A percentile compares a stretch with the other conserved stretches of the same genome.
Evolutionary conservation across 1,140 invertebrate genomes (phyloP).

Genomic region (Argopecten irradians): DNA sequence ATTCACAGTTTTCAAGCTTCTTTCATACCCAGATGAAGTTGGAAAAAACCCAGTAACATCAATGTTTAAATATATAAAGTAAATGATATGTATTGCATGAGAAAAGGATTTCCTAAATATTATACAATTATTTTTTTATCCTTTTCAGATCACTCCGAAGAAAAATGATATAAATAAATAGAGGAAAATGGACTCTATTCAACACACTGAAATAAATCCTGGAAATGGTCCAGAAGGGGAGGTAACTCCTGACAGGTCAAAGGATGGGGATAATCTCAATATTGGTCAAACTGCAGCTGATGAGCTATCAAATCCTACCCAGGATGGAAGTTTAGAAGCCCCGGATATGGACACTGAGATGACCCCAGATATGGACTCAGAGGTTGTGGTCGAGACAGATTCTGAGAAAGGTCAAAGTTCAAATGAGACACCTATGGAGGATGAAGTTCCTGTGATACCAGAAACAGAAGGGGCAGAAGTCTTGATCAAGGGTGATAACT

Average conservation of each 20-base stretch:
- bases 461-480: background rate
- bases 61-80: no score
- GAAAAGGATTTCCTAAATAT: no score
- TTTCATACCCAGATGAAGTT: no score
- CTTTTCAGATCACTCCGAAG: background rate
- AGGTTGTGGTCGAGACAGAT: background rate
- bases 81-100: no score
- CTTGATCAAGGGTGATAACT: background rate
- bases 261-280: background rate
- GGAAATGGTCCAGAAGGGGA: background rate
- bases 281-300: background rate
- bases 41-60: no score
- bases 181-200: background rate
- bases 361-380: background rate
- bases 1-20: no score
- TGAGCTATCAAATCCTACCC: background rate
- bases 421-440: background rate
- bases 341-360: conserved; percentile 5
- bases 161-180: background rate
- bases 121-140: background rate
- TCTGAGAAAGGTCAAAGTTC: background rate
- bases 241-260: background rate
- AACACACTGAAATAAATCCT: background rate
- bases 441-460: background rate
- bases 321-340: background rate